Conservation (phyloP, 1,140 invertebrate genomes). For the Phenacoccus solenopsis region DNA sequence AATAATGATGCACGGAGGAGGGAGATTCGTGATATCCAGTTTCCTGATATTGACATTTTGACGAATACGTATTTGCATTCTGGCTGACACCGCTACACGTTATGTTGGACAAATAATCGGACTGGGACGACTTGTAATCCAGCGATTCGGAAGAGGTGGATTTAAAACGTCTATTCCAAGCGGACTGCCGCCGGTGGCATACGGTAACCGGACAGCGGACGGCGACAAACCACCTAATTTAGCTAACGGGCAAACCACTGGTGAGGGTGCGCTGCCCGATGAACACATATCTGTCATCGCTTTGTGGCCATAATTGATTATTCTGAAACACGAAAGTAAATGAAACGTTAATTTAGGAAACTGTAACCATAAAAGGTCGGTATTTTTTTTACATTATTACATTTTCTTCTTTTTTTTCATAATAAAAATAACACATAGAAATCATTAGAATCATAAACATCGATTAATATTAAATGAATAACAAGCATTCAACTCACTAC, state of each 20-base stretch:
- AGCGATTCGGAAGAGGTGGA: background rate
- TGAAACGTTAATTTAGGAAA: too few relatives aligned
- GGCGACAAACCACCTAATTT: slow-evolving; percentile 41
- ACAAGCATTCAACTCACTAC: too few relatives aligned
- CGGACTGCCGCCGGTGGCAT: slow-evolving; percentile 8
- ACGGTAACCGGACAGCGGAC: slow-evolving; percentile 24
- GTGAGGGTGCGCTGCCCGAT: slow-evolving; percentile 26
- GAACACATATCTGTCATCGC: slow-evolving; percentile 8
- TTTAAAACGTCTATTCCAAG: background rate
- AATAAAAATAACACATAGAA: too few relatives aligned
- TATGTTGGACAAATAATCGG: background rate
- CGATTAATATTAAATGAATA: too few relatives aligned
- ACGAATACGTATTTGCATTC: background rate
- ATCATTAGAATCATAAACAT: too few relatives aligned
- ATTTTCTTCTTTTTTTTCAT: too few relatives aligned
- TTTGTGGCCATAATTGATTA: background rate
- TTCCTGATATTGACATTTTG: background rate
- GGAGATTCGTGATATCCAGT: too few relatives aligned
- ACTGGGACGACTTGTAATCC: background rate
- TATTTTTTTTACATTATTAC: too few relatives aligned
- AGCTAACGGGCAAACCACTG: slow-evolving; percentile 42
- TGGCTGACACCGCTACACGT: background rate
- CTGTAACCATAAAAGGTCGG: too few relatives aligned
- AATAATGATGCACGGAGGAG: too few relatives aligned
- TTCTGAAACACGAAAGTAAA: background rate